Evolutionary conservation across 1,140 invertebrate species (phyloP).

Genomic region (Microvelia longipes): DNA sequence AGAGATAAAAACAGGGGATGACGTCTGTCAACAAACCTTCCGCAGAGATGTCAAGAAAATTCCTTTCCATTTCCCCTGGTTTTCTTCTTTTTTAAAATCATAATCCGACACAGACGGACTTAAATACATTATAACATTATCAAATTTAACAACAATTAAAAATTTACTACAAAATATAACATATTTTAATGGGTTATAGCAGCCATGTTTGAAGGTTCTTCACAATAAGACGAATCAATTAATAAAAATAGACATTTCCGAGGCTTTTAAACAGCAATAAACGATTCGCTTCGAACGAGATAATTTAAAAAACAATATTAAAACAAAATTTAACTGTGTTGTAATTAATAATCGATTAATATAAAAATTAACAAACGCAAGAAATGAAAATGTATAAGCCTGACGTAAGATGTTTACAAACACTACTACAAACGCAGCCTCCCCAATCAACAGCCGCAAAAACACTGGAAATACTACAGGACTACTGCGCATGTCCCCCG

Average conservation of each 20-base stretch:
- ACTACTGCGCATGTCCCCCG: not conserved
- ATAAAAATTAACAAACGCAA: not conserved
- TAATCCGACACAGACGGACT: conserved; percentile 45
- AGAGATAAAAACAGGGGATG: not conserved
- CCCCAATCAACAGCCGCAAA: not conserved
- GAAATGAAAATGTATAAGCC: not conserved
- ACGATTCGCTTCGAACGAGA: not conserved
- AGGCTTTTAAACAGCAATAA: not conserved
- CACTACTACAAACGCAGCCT: not conserved
- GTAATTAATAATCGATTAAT: not conserved
- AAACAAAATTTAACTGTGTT: not conserved
- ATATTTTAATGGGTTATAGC: not conserved
- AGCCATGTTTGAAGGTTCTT: conserved; percentile 13
- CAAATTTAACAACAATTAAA: no score
- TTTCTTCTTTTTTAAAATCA: conserved; percentile 76
- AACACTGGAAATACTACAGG: not conserved
- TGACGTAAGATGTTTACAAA: not conserved
- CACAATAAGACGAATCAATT: not conserved
- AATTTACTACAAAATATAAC: not conserved
- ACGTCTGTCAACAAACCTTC: conserved; percentile 37
- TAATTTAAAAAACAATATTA: not conserved
- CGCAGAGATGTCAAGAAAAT: conserved; percentile 63
- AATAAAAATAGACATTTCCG: not conserved
- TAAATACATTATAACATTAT: conserved; percentile 44
- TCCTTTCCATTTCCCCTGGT: conserved; percentile 74